A percentile compares a stretch with the other conserved stretches of the same genome.
Conservation (phyloP, 2,888 invertebrate species). For the Drosophila affinis region DNA sequence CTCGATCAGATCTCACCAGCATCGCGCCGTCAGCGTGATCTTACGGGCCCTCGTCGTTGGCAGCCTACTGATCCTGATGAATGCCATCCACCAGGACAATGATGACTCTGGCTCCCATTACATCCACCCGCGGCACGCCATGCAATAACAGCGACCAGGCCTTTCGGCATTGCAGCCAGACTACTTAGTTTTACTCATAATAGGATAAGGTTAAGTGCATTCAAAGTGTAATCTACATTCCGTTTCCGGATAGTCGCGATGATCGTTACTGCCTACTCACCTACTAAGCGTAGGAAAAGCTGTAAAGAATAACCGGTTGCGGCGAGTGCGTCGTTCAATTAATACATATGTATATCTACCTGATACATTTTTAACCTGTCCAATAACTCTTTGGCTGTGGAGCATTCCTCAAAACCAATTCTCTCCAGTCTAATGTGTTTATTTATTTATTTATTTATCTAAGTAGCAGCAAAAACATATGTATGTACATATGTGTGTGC, state of each 20-base stretch:
- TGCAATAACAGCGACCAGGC: slow-evolving; percentile 39
- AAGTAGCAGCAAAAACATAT: slow-evolving; percentile 11
- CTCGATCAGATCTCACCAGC: slow-evolving; percentile 20
- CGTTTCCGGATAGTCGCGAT: neutral
- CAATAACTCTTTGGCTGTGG: neutral
- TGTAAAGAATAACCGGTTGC: slow-evolving; percentile 21
- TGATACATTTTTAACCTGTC: no score
- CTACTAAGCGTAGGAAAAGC: neutral
- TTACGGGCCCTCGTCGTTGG: slow-evolving; percentile 36
- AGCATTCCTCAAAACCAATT: neutral
- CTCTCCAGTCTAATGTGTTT: slow-evolving; percentile 1
- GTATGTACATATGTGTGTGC: neutral
- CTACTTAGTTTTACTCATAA: neutral
- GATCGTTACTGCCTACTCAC: slow-evolving; percentile 5
- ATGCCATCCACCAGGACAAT: slow-evolving; percentile 55
- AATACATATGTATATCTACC: neutral
- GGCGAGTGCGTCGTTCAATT: slow-evolving; percentile 5
- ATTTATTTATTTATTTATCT: slow-evolving; percentile 21
- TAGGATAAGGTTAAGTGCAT: slow-evolving; percentile 13
- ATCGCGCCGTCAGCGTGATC: slow-evolving; percentile 18
- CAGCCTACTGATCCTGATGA: slow-evolving; percentile 54
- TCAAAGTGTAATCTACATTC: neutral
- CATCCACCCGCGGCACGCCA: slow-evolving; percentile 54
- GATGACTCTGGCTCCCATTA: slow-evolving; percentile 56
- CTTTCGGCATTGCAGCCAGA: neutral